phyloP scores from a whole-genome alignment of 2,113 vertebrate genomes.

The Mormoops blainvillei region DNA sequence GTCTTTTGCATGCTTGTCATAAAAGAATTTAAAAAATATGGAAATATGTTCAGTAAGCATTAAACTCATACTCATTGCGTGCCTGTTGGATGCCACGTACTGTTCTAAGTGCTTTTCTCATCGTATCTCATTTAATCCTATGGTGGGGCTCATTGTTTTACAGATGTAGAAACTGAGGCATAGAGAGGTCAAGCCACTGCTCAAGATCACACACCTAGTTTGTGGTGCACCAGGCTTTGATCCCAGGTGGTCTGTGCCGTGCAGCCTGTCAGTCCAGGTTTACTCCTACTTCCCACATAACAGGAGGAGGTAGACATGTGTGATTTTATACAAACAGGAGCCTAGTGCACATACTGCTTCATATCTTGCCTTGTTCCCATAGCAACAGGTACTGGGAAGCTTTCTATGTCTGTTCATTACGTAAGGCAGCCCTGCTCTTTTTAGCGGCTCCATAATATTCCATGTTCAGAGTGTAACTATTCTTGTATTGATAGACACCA shows the following conservation, averaged over 20 bases:
- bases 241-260: not conserved
- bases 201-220: not conserved
- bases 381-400: too few relatives aligned
- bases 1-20: not conserved
- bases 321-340: too few relatives aligned
- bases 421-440: not conserved
- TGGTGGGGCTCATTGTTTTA: not conserved
- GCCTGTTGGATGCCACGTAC: not conserved
- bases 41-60: not conserved
- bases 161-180: not conserved
- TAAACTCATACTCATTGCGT: fast-evolving
- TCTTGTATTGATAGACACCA: not conserved
- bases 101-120: not conserved
- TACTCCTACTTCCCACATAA: not conserved
- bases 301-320: not conserved
- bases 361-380: not conserved
- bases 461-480: fast-evolving
- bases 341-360: not conserved
- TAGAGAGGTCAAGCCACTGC: not conserved
- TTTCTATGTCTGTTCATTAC: not conserved
- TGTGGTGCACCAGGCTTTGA: not conserved
- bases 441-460: too few relatives aligned
- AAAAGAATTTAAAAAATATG: not conserved
- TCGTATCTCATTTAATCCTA: too few relatives aligned
- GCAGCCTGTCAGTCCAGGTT: not conserved